A percentile compares a stretch with the other conserved stretches of the same genome.
Conservation (phyloP, 2,888 invertebrate genomes). For the Cecidostiba fungosa region DNA sequence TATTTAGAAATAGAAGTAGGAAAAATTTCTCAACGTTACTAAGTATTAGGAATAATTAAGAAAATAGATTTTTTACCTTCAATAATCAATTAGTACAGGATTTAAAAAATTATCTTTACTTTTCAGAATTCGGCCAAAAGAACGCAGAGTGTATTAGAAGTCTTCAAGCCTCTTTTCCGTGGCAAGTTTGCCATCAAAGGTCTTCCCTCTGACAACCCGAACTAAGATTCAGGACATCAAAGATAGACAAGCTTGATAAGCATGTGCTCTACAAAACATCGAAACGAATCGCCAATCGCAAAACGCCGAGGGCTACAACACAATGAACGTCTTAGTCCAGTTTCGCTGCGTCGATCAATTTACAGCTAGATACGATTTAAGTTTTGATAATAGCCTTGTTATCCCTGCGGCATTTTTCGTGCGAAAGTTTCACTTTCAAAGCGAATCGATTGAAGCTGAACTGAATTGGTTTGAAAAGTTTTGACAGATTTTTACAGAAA, state of each 20-base stretch:
- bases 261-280: background rate
- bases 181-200: slow-evolving; percentile 89
- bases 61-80: background rate
- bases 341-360: slow-evolving; percentile 8
- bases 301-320: background rate
- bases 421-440: slow-evolving; percentile 14
- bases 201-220: slow-evolving; percentile 77
- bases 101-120: background rate
- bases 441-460: background rate
- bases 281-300: background rate
- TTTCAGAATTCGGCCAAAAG: slow-evolving; percentile 89
- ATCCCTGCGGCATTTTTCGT: background rate
- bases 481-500: background rate
- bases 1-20: too few species aligned
- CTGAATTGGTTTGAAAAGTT: background rate
- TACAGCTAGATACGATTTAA: background rate
- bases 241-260: background rate
- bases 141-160: slow-evolving; percentile 86
- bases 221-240: background rate
- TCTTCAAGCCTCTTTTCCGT: slow-evolving; percentile 88
- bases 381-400: background rate
- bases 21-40: too few species aligned
- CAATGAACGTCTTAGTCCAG: background rate
- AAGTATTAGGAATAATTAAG: too few species aligned
- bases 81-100: background rate